Evolutionary conservation across 2,888 invertebrate species (phyloP), one percentile per base, ranked within the genome.

Genomic region (Dryococelus australis): DNA sequence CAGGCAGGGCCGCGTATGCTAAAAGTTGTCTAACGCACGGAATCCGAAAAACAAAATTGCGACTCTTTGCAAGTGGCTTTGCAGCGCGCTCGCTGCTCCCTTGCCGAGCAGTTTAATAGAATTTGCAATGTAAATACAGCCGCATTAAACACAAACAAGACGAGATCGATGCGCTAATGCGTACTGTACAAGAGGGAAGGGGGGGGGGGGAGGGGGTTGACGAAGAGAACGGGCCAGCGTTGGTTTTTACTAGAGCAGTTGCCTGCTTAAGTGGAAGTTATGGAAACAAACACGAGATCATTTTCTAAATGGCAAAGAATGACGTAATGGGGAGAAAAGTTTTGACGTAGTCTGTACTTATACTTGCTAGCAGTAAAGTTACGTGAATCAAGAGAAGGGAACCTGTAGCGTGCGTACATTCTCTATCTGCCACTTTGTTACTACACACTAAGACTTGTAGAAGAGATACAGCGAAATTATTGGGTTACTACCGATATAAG

Each of bases 71-170:
- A n/a, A 65, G 65, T 65, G 65, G 65, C 65, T 65, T 65, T n/a
- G 24, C 65, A 65, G 65, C 24, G 65, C 65, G 8, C 65, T 1
- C 16, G 12, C 47, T 10, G 47, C 16, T 47, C 12, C 24, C 24
- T 65, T n/a, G 65, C 65, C n/a, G 65, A 65, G 65, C 6, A 65
- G 65, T 65, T 65, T 20, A 65, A 65, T 65, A 65, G 65, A 65
- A 65, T 65, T 65, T 65, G 65, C 65, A 65, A 65, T 65, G 65
- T 65, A 65, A n/a, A 65, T 65, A 65, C 65, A 24, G 65, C n/a
- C 20, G 24, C 65, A 65, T 65, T 65, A 65, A 65, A 65, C 65
- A 24, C 65, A 65, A 8, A 16, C 24, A 1, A 1, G 65, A n/a
- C 24, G 65, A 8, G 65, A 65, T 65, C 65, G 65, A 65, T 65